phyloP scores from a whole-genome alignment of 2,888 invertebrate genomes.

The Clistopyga incitator region DNA sequence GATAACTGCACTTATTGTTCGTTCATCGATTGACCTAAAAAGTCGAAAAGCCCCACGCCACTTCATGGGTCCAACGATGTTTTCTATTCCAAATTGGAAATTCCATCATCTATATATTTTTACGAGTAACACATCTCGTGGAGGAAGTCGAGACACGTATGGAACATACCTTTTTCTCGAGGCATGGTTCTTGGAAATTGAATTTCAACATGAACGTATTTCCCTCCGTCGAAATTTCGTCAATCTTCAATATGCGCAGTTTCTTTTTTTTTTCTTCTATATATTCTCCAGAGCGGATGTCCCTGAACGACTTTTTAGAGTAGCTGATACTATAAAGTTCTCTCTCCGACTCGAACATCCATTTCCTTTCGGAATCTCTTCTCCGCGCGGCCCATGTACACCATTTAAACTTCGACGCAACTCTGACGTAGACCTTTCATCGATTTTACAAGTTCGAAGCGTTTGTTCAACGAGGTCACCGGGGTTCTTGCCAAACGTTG shows the following conservation, averaged over 20 bases:
- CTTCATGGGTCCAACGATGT: no score
- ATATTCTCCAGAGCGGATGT: background rate
- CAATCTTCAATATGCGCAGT: background rate
- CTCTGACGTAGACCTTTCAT: slow-evolving; percentile 8
- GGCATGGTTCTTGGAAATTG: background rate
- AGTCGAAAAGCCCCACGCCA: no score
- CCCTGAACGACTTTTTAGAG: slow-evolving; percentile 8
- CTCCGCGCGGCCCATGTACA: slow-evolving; percentile 4
- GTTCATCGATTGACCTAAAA: no score
- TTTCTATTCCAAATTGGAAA: no score
- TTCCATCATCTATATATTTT: background rate
- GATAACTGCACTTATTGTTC: no score
- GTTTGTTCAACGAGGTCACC: background rate
- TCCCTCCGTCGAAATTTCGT: background rate
- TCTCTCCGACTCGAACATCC: background rate
- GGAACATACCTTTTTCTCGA: background rate
- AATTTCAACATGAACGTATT: background rate
- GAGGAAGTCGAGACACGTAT: no score
- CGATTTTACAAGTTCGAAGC: slow-evolving; percentile 40
- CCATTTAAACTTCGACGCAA: slow-evolving; percentile 46
- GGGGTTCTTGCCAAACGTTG: background rate
- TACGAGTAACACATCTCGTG: no score
- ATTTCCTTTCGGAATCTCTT: slow-evolving; percentile 29
- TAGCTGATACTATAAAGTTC: background rate
- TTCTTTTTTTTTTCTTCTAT: no score